Evolutionary conservation across 2,888 invertebrate genomes (phyloP).

Genomic region (Melanostoma mellinum): DNA sequence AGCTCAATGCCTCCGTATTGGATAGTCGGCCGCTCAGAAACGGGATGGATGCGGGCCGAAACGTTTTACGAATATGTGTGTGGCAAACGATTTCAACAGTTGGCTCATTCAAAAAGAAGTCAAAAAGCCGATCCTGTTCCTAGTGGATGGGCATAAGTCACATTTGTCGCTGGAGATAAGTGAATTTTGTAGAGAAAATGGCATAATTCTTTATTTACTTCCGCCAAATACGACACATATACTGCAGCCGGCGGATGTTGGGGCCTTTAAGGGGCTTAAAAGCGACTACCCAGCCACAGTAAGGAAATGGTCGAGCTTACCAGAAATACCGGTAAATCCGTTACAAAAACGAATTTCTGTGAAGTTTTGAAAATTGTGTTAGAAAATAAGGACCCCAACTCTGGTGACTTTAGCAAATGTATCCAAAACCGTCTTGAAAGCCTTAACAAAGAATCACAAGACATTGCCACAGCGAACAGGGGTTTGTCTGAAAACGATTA

Average conservation of each 20-base stretch:
- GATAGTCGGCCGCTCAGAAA: background rate
- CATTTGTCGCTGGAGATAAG: conserved; percentile 6
- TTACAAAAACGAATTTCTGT: conserved; percentile 34
- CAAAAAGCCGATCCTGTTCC: conserved; percentile 28
- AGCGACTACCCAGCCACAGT: conserved; percentile 19
- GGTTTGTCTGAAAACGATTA: background rate
- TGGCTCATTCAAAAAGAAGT: conserved; percentile 3
- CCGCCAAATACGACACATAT: no score
- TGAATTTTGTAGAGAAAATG: conserved; percentile 36
- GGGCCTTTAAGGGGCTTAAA: conserved; percentile 18
- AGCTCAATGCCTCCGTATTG: background rate
- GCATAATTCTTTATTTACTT: conserved; percentile 4
- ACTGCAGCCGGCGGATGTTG: no score
- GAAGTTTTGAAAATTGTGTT: conserved; percentile 15
- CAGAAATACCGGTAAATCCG: conserved; percentile 17
- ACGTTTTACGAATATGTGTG: no score
- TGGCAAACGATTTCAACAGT: no score
- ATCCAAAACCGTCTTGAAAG: no score
- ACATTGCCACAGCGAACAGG: background rate
- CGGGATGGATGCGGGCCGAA: background rate
- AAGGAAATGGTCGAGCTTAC: conserved; percentile 23
- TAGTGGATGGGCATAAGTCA: conserved; percentile 37
- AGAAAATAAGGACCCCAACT: background rate
- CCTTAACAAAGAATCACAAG: background rate
- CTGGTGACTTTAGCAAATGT: no score